Percentiles rank a stretch among this genome's conserved stretches.
Evolutionary conservation across 2,888 invertebrate species (phyloP).

Genomic region (Muscina levida): DNA sequence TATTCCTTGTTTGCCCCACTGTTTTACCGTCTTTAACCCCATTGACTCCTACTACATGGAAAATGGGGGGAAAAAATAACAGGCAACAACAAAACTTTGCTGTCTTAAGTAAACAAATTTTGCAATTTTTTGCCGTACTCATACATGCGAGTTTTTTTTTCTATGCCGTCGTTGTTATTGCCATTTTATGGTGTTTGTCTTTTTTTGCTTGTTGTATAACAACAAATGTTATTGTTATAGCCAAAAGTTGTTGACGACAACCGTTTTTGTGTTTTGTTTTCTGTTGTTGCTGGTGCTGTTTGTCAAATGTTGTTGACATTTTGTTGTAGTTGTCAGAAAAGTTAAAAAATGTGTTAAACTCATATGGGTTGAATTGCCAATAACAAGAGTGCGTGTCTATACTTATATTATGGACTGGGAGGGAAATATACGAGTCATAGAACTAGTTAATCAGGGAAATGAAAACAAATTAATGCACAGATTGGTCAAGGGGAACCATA

Average conservation of each 20-base stretch:
- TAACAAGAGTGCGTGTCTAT: not conserved
- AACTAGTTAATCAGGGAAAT: not conserved
- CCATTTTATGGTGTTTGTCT: conserved; percentile 4
- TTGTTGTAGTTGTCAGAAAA: conserved; percentile 62
- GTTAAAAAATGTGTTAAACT: conserved; percentile 30
- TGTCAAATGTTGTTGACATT: conserved; percentile 59
- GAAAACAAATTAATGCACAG: not conserved
- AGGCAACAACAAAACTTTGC: conserved; percentile 20
- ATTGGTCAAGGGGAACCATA: too few relatives aligned
- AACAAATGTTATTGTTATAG: conserved; percentile 29
- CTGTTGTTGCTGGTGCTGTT: conserved; percentile 8
- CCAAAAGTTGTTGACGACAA: conserved; percentile 32
- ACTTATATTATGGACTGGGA: too few relatives aligned
- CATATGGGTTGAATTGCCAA: conserved; percentile 2
- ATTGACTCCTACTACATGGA: conserved; percentile 59
- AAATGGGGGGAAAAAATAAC: not conserved
- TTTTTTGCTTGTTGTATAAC: conserved; percentile 21
- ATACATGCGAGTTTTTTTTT: not conserved
- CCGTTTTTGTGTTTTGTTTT: too few relatives aligned
- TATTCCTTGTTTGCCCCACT: conserved; percentile 38
- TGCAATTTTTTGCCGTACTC: conserved; percentile 39
- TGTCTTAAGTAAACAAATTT: conserved; percentile 55
- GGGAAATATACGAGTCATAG: too few relatives aligned
- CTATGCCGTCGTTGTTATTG: conserved; percentile 7
- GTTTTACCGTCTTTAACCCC: conserved; percentile 58